Conservation (phyloP, 2,797 vertebrate genomes). For the Zalophus californianus region DNA sequence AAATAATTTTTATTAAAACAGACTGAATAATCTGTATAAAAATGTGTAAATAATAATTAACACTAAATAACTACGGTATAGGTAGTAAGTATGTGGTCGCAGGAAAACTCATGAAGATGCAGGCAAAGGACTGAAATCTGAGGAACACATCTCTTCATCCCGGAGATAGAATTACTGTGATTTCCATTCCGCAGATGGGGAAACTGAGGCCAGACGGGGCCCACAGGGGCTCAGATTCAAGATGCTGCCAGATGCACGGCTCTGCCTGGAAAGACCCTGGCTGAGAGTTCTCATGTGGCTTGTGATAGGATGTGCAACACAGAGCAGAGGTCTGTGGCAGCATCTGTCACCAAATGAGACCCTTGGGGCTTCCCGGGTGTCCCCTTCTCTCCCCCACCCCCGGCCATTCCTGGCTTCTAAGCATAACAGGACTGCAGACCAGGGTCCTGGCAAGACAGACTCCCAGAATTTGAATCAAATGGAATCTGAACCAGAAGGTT, state of each 20-base stretch:
- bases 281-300: background rate
- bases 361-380: background rate
- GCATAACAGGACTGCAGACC: background rate
- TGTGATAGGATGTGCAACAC: background rate
- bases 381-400: no score
- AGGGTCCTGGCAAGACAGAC: background rate
- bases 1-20: background rate
- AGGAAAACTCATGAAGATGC: background rate
- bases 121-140: background rate
- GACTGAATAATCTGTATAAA: background rate
- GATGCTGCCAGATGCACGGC: background rate
- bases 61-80: background rate
- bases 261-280: no score
- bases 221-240: background rate
- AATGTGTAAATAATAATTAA: background rate
- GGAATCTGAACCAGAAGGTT: background rate
- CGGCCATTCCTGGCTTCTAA: background rate
- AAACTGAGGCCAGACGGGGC: background rate
- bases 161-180: rapidly evolving
- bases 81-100: background rate
- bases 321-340: background rate
- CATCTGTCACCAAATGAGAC: slow-evolving; percentile 42
- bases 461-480: slow-evolving; percentile 1
- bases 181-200: background rate
- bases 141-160: background rate